Conservation (phyloP, 1,140 invertebrate species). For the Theocolax elegans region DNA sequence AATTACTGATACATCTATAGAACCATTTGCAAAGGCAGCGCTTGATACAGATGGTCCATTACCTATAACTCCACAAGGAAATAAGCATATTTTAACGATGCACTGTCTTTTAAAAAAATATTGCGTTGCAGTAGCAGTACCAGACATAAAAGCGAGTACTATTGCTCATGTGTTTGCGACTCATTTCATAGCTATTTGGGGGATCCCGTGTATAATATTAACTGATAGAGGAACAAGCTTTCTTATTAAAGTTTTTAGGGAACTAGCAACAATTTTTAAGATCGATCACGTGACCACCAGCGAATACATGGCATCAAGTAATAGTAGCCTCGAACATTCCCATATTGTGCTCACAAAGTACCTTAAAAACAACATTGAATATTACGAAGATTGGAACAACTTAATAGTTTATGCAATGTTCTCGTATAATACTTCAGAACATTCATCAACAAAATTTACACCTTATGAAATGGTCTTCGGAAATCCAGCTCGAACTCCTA, state of each 20-base stretch:
- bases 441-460: neutral
- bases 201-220: neutral
- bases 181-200: neutral
- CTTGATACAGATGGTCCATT: slow-evolving; percentile 45
- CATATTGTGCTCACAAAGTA: too few species aligned
- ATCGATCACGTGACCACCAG: neutral
- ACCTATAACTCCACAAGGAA: slow-evolving; percentile 41
- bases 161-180: neutral
- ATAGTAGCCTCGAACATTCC: neutral
- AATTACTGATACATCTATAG: too few species aligned
- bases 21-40: neutral
- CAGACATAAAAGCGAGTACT: neutral
- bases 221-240: neutral
- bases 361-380: too few species aligned
- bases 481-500: neutral
- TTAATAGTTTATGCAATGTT: neutral
- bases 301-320: neutral
- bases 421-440: neutral
- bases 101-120: slow-evolving; percentile 55
- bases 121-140: slow-evolving; percentile 35
- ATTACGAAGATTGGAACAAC: too few species aligned
- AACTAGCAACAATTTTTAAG: neutral
- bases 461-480: neutral
- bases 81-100: slow-evolving; percentile 48
- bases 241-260: neutral